These are phyloP conservation scores for Popillia japonica DNA, from an alignment of 1,140 invertebrate species.

Conservation along the genomic window DNA sequence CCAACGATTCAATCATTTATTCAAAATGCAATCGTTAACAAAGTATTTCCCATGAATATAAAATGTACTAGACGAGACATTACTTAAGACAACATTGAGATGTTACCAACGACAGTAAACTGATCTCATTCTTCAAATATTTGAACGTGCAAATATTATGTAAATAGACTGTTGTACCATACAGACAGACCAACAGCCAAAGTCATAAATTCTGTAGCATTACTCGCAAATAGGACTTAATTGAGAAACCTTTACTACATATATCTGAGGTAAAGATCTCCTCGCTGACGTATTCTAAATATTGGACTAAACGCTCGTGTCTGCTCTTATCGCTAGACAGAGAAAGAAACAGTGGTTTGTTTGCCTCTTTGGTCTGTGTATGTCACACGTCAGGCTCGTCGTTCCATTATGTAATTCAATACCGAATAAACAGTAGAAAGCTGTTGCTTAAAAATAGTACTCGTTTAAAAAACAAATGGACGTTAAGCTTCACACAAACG, in stretches of 20 bases:
- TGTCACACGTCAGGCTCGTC: slow-evolving; percentile 2
- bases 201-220: neutral
- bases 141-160: slow-evolving; percentile 5
- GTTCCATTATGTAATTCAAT: slow-evolving; percentile 15
- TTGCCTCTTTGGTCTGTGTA: neutral
- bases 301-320: neutral
- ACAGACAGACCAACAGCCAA: neutral
- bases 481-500: slow-evolving; percentile 9
- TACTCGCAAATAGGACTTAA: slow-evolving; percentile 10
- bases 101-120: neutral
- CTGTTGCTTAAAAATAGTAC: slow-evolving; percentile 5
- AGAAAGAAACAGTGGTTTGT: neutral
- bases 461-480: slow-evolving; percentile 15
- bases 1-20: too few species aligned
- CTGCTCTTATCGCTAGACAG: neutral
- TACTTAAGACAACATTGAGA: too few species aligned
- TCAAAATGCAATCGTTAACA: too few species aligned
- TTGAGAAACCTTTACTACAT: neutral
- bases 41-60: too few species aligned
- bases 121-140: slow-evolving; percentile 15
- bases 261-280: slow-evolving; percentile 14
- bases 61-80: too few species aligned
- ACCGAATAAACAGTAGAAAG: neutral
- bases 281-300: slow-evolving; percentile 10
- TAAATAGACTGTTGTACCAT: neutral